Conservation (phyloP, 1,140 invertebrate genomes). For the Steinernema feltiae region DNA sequence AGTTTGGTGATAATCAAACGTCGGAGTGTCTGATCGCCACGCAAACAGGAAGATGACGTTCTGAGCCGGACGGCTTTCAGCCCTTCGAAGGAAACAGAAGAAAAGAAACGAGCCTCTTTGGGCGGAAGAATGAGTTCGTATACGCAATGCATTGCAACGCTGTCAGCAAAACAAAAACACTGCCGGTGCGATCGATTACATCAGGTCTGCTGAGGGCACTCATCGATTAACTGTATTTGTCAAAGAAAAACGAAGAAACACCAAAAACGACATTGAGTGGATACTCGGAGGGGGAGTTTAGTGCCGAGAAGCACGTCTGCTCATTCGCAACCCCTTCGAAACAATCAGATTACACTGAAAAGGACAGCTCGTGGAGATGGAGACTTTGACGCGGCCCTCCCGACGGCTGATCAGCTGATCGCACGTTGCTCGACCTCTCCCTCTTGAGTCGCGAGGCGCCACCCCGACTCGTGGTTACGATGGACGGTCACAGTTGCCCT, state of each 20-base stretch:
- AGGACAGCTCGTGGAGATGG: not conserved
- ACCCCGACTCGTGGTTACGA: not conserved
- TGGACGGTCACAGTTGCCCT: no score
- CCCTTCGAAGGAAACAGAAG: not conserved
- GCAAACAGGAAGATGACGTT: not conserved
- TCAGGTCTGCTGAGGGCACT: not conserved
- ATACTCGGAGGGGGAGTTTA: not conserved
- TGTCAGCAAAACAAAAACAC: constrained; percentile 8
- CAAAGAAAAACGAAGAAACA: not conserved
- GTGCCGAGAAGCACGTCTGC: not conserved
- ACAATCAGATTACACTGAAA: constrained; percentile 7
- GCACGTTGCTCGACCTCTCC: not conserved
- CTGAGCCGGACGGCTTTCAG: not conserved
- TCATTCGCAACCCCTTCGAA: not conserved
- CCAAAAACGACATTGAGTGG: not conserved
- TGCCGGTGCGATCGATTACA: not conserved
- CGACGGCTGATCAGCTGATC: not conserved
- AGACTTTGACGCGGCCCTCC: not conserved
- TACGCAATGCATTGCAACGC: not conserved
- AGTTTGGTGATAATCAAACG: not conserved
- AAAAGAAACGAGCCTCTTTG: not conserved
- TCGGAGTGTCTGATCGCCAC: not conserved
- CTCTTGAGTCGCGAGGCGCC: not conserved
- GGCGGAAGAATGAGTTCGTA: constrained; percentile 8
- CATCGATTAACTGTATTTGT: not conserved